Conservation (phyloP, 1,140 invertebrate species). For the Battus philenor region DNA sequence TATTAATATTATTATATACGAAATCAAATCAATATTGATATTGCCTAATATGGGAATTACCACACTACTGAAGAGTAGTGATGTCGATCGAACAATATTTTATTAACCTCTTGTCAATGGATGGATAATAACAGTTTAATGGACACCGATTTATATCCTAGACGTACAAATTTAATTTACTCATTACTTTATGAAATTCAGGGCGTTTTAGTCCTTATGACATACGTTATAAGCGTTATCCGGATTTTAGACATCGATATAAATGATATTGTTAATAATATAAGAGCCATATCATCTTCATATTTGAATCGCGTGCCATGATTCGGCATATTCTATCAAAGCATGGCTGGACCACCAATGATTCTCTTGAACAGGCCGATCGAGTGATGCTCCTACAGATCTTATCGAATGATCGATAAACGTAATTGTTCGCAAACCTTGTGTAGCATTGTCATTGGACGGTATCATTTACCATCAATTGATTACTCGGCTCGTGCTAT, state of each 20-base stretch:
- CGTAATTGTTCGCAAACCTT: no score
- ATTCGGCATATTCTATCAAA: conserved; percentile 69
- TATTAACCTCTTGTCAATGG: conserved; percentile 64
- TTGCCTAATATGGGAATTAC: conserved; percentile 29
- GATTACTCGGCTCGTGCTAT: no score
- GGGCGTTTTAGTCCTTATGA: conserved; percentile 24
- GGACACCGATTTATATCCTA: conserved; percentile 59
- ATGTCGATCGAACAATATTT: conserved; percentile 55
- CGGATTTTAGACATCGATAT: conserved; percentile 6
- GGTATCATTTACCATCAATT: no score
- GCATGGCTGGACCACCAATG: conserved; percentile 63
- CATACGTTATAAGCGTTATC: conserved; percentile 16
- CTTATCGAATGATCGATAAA: conserved; percentile 10
- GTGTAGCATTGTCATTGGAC: no score
- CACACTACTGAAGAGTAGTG: conserved; percentile 23
- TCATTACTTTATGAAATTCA: conserved; percentile 1
- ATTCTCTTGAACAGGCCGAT: conserved; percentile 31
- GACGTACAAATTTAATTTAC: conserved; percentile 15
- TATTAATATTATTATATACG: no score
- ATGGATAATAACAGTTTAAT: conserved; percentile 69
- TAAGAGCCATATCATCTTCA: conserved; percentile 67
- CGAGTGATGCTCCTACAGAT: conserved; percentile 25
- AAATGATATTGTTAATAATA: conserved; percentile 30
- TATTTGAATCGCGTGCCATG: conserved; percentile 70
- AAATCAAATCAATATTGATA: neutral